Evolutionary conservation across 2,888 invertebrate genomes (phyloP).

Genomic region (Zaprionus obscuricornis): DNA sequence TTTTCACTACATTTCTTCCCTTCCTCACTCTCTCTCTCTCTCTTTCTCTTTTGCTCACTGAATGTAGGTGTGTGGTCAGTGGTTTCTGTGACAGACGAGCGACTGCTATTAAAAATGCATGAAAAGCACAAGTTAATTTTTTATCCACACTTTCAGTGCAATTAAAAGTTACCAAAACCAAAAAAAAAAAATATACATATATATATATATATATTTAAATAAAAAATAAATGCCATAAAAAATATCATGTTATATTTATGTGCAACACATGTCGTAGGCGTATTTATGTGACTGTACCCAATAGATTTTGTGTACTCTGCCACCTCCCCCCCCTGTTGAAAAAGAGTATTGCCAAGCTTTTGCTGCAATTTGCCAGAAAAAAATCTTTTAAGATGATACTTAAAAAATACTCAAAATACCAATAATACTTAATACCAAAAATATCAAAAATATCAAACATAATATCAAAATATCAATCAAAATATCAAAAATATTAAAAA

Average conservation of each 20-base stretch:
- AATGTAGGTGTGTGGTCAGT: constrained; percentile 43
- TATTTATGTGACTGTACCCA: constrained; percentile 54
- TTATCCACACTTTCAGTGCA: constrained; percentile 69
- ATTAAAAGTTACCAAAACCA: constrained; percentile 59
- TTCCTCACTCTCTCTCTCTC: background rate
- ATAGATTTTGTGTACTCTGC: constrained; percentile 33
- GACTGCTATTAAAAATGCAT: constrained; percentile 71
- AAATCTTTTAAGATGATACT: no score
- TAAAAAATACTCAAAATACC: no score
- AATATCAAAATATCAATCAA: no score
- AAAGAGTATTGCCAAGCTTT: no score
- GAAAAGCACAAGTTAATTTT: constrained; percentile 73
- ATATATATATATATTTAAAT: constrained; percentile 16
- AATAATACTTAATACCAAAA: no score
- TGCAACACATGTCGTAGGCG: constrained; percentile 65
- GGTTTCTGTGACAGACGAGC: constrained; percentile 39
- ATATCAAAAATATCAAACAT: no score
- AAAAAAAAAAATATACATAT: constrained; percentile 12
- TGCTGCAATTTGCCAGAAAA: no score
- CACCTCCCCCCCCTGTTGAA: no score
- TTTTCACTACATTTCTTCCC: background rate
- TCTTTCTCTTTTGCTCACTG: background rate
- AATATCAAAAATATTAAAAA: no score
- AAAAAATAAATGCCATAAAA: constrained; percentile 35
- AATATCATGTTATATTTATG: constrained; percentile 63